Evolutionary conservation across 2,113 vertebrate genomes (phyloP), one percentile per base, ranked within the genome.

Genomic region (Dicerorhinus sumatrensis): DNA sequence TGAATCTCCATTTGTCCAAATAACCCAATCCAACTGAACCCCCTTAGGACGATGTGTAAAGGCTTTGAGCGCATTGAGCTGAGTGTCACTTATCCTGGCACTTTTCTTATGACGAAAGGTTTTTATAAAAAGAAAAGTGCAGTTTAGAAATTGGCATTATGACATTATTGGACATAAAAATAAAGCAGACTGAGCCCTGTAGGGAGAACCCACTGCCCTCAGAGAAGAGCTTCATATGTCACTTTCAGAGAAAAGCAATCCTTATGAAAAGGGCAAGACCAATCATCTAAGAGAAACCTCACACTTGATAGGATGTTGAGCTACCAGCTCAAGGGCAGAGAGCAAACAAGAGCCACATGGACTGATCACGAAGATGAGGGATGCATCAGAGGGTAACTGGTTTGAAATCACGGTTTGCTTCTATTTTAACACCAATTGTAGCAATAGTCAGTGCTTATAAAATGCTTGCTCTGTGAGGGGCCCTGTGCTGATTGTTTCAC

Each of bases 261-360:
- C 91, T 98, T 97, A 94, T 89, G 83, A 96, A 98, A 98, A 98
- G 76, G 76, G 81, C 2, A 76, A 96, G 70, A 29, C 72, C 10
- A 8, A 69, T 91, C 83, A 73, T 89, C 6, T 62, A 46, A 96
- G 94, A 91, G 91, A 6, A 97, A 29, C 76, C 80, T 70, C 95
- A 97, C 95, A 82, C 17, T 63, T 94, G 94, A 89, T 54, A 91
- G 76, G 51, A 83, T 89, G 90, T 85, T 95, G 67, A 51, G 72
- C 33, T 10, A 29, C 46, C 0, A 65, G n/a, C 29, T 98, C 92
- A 62, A 36, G 69, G 86, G 13, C 36, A 87, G 36, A 83, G 18
- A 31, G 31, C 33, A 6, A 51, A 8, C 54, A 73, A 11, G 14
- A 36, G 13, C 12, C 5, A 18, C 31, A 7, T 9, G 13, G 7